Base-by-base conservation (phyloP, 2,888 invertebrate species). In the Acrobasis suavella region DNA sequence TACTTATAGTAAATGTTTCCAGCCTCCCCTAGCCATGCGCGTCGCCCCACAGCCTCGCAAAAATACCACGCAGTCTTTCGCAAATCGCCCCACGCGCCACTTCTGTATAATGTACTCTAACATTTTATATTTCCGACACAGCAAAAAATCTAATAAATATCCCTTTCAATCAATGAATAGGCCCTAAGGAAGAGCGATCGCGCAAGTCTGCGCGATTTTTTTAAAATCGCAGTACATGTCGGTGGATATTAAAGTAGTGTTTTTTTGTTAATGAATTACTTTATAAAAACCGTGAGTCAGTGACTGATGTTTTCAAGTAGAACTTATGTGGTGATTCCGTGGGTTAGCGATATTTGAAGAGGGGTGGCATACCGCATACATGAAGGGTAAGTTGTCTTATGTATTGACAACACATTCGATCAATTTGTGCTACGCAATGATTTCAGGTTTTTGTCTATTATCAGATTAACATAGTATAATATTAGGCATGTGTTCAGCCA, bases 341-440 rank as follows among this genome's bases (percentile, higher is more conserved):
- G 69, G 69, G 67, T 67, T 70, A 66, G 64, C 63, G 64, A 67
- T 64, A 65, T 72, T 69, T 71, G 73, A 69, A 72, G 76, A 83
- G 80, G 83, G 85, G 83, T 73, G 77, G 75, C 67, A 12, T 22
- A 22, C 69, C 69, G 64, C 70, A 75, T 81, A 85, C 78, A 91
- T 91, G 91, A 91, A 91, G 90, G 91, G 91, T 91, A 83, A 91
- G 90, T 73, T 67, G 55, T 59, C 60, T 69, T 68, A 71, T 71
- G 59, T 75, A 73, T 62, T 50, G 15, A 46, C 14, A 51, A 49
- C 61, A 55, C 58, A 61, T 67, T 65, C 62, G 60, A 65, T 64
- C 63, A 67, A 37, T 50, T 56, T 7, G 1, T n/a, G 39, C 17
- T 56, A 42, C 56, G 42, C 56, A 56, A 22, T 39, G 14, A 42